Conservation (phyloP, 2,888 invertebrate species). For the Phrixothrix hirtus region DNA sequence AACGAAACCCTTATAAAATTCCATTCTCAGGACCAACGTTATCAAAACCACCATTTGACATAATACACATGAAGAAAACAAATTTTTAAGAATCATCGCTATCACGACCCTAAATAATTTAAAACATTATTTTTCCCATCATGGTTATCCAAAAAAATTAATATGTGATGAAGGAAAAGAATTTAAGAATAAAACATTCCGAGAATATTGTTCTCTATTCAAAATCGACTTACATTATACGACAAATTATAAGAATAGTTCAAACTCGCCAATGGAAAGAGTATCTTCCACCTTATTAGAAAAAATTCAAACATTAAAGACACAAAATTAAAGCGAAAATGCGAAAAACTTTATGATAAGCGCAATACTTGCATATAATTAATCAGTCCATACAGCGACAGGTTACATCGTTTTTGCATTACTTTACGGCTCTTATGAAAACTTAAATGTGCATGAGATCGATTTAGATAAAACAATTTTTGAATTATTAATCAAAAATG, state of each 20-base stretch:
- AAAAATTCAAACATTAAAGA: slow-evolving; percentile 4
- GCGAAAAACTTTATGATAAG: slow-evolving; percentile 11
- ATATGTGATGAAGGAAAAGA: no score
- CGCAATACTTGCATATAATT: slow-evolving; percentile 9
- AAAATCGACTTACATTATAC: slow-evolving; percentile 23
- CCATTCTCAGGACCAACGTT: no score
- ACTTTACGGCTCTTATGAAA: slow-evolving; percentile 8
- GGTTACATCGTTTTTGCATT: slow-evolving; percentile 9
- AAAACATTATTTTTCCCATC: no score
- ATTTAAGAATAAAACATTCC: slow-evolving; percentile 23
- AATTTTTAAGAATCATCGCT: no score
- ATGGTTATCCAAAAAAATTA: no score
- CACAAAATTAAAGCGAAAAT: slow-evolving; percentile 6
- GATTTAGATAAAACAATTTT: no score
- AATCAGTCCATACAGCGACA: slow-evolving; percentile 19
- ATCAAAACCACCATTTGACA: no score
- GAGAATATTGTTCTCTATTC: slow-evolving; percentile 14
- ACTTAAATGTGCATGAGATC: slow-evolving; percentile 21
- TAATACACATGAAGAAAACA: no score
- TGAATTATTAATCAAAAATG: no score
- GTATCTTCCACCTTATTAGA: slow-evolving; percentile 15
- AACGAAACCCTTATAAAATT: no score
- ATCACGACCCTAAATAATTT: no score
- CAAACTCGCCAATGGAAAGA: slow-evolving; percentile 21
- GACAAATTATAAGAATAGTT: slow-evolving; percentile 11